These are phyloP conservation scores for Linyphia triangularis DNA, from an alignment of 2,888 invertebrate species.

Conservation along the genomic window DNA sequence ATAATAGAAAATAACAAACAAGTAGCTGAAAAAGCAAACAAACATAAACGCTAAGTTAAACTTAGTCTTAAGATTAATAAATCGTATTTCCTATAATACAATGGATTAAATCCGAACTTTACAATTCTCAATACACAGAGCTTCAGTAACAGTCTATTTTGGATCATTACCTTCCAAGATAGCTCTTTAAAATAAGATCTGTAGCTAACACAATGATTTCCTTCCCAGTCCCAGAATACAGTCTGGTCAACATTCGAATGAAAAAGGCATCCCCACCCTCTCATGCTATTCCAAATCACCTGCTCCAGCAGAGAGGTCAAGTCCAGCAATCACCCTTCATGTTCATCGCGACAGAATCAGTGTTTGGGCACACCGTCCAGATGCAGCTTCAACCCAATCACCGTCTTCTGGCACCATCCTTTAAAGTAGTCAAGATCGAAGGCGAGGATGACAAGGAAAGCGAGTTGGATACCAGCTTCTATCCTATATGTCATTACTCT, in stretches of 20 bases:
- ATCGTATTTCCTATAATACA: background rate
- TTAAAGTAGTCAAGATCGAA: conserved; percentile 24
- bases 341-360: conserved; percentile 31
- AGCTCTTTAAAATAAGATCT: too few relatives aligned
- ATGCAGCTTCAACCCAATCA: conserved; percentile 56
- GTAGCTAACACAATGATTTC: too few relatives aligned
- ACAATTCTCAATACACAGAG: background rate
- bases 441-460: conserved; percentile 19
- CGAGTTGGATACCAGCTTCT: background rate
- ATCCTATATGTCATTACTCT: conserved; percentile 48
- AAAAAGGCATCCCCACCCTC: background rate
- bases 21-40: too few relatives aligned
- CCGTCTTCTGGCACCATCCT: conserved; percentile 50
- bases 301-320: background rate
- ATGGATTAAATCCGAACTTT: too few relatives aligned
- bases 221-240: conserved; percentile 59
- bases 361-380: conserved; percentile 59
- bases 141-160: background rate
- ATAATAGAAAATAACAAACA: too few relatives aligned
- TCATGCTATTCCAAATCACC: background rate
- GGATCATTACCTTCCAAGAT: too few relatives aligned
- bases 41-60: background rate
- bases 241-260: conserved; percentile 52
- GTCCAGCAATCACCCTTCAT: background rate
- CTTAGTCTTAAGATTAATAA: background rate